A percentile compares a stretch with the other conserved stretches of the same genome.
Conservation (phyloP, 2,888 invertebrate species). For the Plagodis pulveraria region DNA sequence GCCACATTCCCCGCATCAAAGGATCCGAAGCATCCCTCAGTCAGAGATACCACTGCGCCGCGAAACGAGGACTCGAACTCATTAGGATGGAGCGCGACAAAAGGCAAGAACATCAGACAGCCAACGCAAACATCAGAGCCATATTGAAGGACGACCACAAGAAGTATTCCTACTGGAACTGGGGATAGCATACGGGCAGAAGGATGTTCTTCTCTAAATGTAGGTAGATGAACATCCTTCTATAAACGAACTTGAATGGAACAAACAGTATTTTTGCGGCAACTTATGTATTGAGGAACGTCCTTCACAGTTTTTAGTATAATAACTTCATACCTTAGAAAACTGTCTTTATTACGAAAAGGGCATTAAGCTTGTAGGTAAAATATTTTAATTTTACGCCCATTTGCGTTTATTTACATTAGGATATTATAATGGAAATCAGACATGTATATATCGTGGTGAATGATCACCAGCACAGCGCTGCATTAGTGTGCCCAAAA, state of each 20-base stretch:
- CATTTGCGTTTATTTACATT: too few species aligned
- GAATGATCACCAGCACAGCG: too few species aligned
- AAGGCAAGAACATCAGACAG: conserved; percentile 70
- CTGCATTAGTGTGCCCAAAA: too few species aligned
- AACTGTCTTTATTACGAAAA: too few species aligned
- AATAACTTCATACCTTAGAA: too few species aligned
- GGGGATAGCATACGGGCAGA: conserved; percentile 85
- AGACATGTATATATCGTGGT: too few species aligned
- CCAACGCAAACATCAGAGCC: conserved; percentile 65
- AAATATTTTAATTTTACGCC: too few species aligned
- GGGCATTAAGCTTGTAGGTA: too few species aligned
- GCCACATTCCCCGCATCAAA: conserved; percentile 88
- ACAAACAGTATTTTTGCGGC: conserved; percentile 48
- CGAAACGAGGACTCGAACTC: conserved; percentile 86
- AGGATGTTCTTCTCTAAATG: conserved; percentile 81
- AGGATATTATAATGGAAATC: too few species aligned
- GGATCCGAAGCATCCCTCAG: conserved; percentile 88
- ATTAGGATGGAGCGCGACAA: conserved; percentile 84
- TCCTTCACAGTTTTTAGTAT: too few species aligned
- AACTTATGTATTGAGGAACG: conserved; percentile 19
- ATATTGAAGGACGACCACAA: conserved; percentile 72
- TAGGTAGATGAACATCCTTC: conserved; percentile 78
- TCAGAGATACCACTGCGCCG: conserved; percentile 88
- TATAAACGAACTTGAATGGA: conserved; percentile 49
- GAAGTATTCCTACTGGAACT: conserved; percentile 78